Evolutionary conservation across 1,140 invertebrate genomes (phyloP), one percentile per base, ranked within the genome.

Genomic region (Pteromalus puparum): DNA sequence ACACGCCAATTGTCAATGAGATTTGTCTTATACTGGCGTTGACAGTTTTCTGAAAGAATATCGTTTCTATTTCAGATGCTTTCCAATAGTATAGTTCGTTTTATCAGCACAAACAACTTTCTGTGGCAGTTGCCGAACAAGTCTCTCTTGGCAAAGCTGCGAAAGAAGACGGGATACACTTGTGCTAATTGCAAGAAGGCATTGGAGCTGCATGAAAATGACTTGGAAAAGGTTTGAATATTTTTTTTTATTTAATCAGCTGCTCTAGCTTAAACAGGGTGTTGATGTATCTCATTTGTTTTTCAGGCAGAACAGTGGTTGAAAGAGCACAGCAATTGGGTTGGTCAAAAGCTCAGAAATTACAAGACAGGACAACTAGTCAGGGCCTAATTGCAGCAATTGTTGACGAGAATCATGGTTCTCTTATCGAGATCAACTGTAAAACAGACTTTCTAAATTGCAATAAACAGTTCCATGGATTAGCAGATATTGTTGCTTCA

Each of bases 361-460:
- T 99, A 12, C 96, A 98, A 87, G 96, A 96, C 34, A 94, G 98
- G 78, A 90, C 94, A 12, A 98, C 98, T 48, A 91, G 95, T 3
- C 97, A 99, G 91, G 98, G 98, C 1, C 93, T 99, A 0, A 93
- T 99, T 68, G 97, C 97, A 70, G 94, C 98, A 0, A 93, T 96
- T 5, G 93, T 95, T 48, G 94, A 96, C 68, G 93, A 94, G 18
- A 91, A 90, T 86, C 91, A 93, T 82, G 97, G 95, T 6, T 94
- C 95, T 1, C 94, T 99, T 87, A 94, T 98, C 0, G 97, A 98
- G 92, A 93, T 98, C 0, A 99, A 99, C 90, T 99, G 98, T 93
- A 98, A 99, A 92, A 99, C 98, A 42, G 98, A 99, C 92, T 99
- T 99, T 95, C 98, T 99, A 9, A 96, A 98, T 1, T 95, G 96